Conservation (phyloP, 1,140 invertebrate species). For the Nymphalis io region DNA sequence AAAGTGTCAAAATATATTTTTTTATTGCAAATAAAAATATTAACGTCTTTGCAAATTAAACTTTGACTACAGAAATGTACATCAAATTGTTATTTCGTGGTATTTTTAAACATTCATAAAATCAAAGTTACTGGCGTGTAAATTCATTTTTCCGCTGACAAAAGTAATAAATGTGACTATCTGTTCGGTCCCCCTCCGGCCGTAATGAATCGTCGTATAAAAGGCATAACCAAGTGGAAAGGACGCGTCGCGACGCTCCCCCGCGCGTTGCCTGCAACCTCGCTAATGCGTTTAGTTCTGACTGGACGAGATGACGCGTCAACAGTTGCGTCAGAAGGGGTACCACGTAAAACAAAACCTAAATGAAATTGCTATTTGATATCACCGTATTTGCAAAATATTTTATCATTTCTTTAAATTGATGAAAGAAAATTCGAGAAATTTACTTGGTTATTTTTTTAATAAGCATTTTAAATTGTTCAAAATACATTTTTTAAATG, state of each 20-base stretch:
- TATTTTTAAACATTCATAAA: constrained; percentile 48
- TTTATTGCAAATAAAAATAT: background rate
- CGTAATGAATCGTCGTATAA: constrained; percentile 78
- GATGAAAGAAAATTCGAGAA: too few relatives aligned
- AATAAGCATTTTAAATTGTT: too few relatives aligned
- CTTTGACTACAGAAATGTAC: constrained; percentile 3
- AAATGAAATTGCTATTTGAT: background rate
- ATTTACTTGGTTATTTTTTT: too few relatives aligned
- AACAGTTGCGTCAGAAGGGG: constrained; percentile 42
- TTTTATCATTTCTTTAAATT: too few relatives aligned
- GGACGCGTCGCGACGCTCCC: constrained; percentile 44
- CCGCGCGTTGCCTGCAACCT: constrained; percentile 5
- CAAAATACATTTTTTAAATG: too few relatives aligned
- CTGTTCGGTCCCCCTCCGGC: constrained; percentile 62
- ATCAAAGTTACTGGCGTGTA: constrained; percentile 64
- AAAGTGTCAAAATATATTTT: background rate
- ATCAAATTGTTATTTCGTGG: constrained; percentile 14
- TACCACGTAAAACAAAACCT: background rate
- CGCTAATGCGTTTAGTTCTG: constrained; percentile 61
- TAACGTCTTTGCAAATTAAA: background rate
- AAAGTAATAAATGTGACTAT: constrained; percentile 78
- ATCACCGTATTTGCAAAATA: background rate
- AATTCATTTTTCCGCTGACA: constrained; percentile 80
- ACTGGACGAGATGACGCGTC: constrained; percentile 56
- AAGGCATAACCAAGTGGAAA: constrained; percentile 79